These are phyloP conservation scores for Colossoma macropomum DNA, from an alignment of 2,113 vertebrate genomes.

Conservation along the genomic window DNA sequence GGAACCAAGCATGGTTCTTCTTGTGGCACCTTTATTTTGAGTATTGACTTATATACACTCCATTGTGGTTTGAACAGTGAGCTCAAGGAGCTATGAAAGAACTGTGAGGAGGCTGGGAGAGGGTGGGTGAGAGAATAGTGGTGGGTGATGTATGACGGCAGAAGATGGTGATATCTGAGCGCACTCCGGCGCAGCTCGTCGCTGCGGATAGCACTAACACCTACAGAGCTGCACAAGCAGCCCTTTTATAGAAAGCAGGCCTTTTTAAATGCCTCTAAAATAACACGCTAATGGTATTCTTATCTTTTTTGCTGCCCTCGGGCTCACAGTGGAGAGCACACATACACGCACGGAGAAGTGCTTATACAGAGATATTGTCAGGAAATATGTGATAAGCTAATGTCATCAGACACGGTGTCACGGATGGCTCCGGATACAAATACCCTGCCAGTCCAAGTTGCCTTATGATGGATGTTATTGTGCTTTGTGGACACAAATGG, in stretches of 20 bases:
- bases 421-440: constrained; percentile 10
- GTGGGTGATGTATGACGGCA: constrained; percentile 25
- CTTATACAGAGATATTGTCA: constrained; percentile 23
- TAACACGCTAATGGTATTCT: constrained; percentile 54
- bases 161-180: constrained; percentile 27
- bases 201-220: constrained; percentile 41
- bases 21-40: no score
- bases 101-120: constrained; percentile 1
- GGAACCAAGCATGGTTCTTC: no score
- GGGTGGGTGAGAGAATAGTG: background rate
- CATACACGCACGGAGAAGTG: background rate
- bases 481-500: background rate
- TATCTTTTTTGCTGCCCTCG: constrained; percentile 43
- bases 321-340: constrained; percentile 22
- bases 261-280: constrained; percentile 51
- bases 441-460: background rate
- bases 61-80: background rate
- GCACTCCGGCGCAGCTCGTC: constrained; percentile 32
- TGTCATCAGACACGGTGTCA: background rate
- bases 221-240: constrained; percentile 43
- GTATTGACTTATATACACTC: no score
- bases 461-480: background rate
- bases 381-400: constrained; percentile 12
- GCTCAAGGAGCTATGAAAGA: background rate
- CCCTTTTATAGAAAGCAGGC: constrained; percentile 43